Evolutionary conservation across 2,888 invertebrate genomes (phyloP), one percentile per base, ranked within the genome.

Genomic region (Trichopoda pennipes): DNA sequence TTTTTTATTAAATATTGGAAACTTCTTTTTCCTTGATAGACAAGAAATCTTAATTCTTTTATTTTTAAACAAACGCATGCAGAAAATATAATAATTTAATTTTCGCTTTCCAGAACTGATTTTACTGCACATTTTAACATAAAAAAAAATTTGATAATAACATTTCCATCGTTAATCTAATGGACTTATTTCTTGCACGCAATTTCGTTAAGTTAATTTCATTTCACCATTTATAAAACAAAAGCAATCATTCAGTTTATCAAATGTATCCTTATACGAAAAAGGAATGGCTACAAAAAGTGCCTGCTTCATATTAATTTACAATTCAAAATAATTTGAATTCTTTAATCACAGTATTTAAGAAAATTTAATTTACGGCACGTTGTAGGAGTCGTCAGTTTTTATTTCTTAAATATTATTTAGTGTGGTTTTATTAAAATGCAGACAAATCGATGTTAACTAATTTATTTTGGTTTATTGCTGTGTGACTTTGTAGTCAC

Each of bases 301-400:
- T 61, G 64, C 49, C 51, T 68, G 56, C 38, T 19, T 66, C 12
- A 9, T 23, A 51, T 38, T 35, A 17, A 64, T 32, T 44, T 28
- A n/a, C 16, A 44, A 63, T 0, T 55, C 19, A 63, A 55, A 68
- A 72, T 61, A 44, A 76, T 81, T 75, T 61, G 44, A 14, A 32
- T 44, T 35, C 55, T 51, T 28, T 42, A 82, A 38, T 64, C 61
- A 82, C 78, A 68, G 75, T 55, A 16, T 74, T 73, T 69, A 23
- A 72, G 35, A 32, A 32, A 47, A 56, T 60, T 76, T n/a, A 75
- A 82, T 76, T 79, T 82, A 76, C 73, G 60, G 56, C 82, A 76
- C 76, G 79, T 79, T 76, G 82, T 82, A 79, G 82, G 82, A 79
- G 82, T 79, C 76, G 28, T 55, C 47, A 66, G 32, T 53, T 64